phyloP scores from a whole-genome alignment of 2,888 invertebrate species.

The Drosophila macrothrix region DNA sequence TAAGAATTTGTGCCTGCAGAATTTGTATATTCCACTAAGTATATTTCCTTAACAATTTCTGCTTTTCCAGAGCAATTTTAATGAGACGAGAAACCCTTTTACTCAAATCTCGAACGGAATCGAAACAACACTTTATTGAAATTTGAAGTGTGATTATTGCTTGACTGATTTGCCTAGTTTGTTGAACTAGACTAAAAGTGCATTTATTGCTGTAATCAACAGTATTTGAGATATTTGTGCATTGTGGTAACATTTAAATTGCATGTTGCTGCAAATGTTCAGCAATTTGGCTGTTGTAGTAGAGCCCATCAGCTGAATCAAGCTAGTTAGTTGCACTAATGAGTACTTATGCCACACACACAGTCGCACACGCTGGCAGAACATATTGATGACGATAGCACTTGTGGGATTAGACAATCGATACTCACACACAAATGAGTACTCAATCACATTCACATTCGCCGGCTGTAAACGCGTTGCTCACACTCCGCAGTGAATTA shows the following conservation, averaged over 20 bases:
- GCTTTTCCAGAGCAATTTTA: not conserved
- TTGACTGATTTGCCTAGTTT: constrained; percentile 12
- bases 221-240: not conserved
- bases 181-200: not conserved
- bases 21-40: not conserved
- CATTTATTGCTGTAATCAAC: constrained; percentile 4
- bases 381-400: constrained; percentile 51
- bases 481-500: constrained; percentile 34
- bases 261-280: constrained; percentile 32
- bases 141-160: constrained; percentile 5
- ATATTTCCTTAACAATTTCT: not conserved
- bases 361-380: constrained; percentile 6
- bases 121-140: not conserved
- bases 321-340: constrained; percentile 58
- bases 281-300: constrained; percentile 43
- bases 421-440: constrained; percentile 42
- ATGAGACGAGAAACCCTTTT: not conserved
- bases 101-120: not conserved
- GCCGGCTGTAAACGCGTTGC: constrained; percentile 21
- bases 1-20: not conserved
- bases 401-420: constrained; percentile 68
- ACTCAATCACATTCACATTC: constrained; percentile 18
- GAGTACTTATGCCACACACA: constrained; percentile 37
- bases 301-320: constrained; percentile 26
- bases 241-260: constrained; percentile 32